Base-by-base conservation (phyloP, 2,113 vertebrate species). In the Chloropsis hardwickii region DNA sequence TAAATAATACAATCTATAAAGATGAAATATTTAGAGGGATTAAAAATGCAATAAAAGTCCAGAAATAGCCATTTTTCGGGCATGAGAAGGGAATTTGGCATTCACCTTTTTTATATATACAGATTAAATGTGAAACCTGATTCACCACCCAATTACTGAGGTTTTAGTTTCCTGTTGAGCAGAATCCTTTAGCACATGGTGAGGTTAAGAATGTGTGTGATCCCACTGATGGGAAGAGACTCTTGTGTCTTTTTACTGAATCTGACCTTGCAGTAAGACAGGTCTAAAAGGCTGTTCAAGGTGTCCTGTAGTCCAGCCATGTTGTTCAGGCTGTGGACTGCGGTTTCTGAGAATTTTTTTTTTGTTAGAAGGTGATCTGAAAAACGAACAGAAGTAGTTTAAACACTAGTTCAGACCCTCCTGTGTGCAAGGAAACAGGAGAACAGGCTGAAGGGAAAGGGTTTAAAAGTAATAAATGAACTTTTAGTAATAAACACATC, bases 1-100 rank as follows among this genome's bases (percentile, higher is more conserved):
- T 95, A 96, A 96, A 94, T 97, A 96, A 95, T 92, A 42, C 72
- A 86, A 61, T 67, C 90, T 72, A 71, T 92, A 96, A 96, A 93
- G 44, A 86, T 90, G 79, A 96, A 96, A 96, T 93, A 96, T 94
- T 95, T 94, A 93, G 37, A 84, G 61, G 79, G 64, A 96, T 96
- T 97, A 96, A 97, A 95, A 96, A 90, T 88, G 61, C 53, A 96
- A 48, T 96, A 78, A 76, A 94, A 19, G 64, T 33, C 77, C 53
- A 84, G 82, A 93, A 96, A 94, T 78, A 95, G 64, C 16, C 47
- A 23, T 42, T 86, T 88, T 85, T 73, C 2, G 23, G 11, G 3
- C 37, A 39, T 27, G 29, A 72, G 76, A 64, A 64, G 64, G 76
- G 44, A 88, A 81, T 92, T 93, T 93, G 64, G 33, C 21, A 16